phyloP scores from a whole-genome alignment of 2,888 invertebrate species.

The Cacoxenus indagator region DNA sequence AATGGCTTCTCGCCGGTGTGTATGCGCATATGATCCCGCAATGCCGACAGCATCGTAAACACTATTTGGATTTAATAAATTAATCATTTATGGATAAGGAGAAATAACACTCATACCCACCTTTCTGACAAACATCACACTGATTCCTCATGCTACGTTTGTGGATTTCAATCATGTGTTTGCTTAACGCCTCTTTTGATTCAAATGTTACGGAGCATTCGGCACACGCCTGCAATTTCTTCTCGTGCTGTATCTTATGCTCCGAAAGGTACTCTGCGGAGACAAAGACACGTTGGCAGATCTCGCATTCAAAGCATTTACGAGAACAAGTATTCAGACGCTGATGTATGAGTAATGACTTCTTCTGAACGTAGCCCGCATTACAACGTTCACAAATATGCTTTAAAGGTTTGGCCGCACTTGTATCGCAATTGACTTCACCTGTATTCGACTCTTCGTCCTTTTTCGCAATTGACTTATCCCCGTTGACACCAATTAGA shows the following conservation, averaged over 20 bases:
- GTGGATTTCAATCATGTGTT: slow-evolving; percentile 72
- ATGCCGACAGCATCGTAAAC: slow-evolving; percentile 73
- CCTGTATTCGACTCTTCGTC: not conserved
- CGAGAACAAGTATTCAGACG: slow-evolving; percentile 71
- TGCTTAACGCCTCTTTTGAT: slow-evolving; percentile 70
- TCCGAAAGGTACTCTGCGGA: slow-evolving; percentile 73
- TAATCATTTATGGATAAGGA: not conserved
- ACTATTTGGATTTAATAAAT: slow-evolving; percentile 53
- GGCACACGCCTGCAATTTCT: slow-evolving; percentile 56
- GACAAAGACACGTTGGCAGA: slow-evolving; percentile 73
- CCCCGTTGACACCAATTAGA: not conserved
- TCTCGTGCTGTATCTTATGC: slow-evolving; percentile 70
- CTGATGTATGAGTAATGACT: slow-evolving; percentile 62
- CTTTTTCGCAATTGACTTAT: not conserved
- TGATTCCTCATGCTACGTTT: slow-evolving; percentile 72
- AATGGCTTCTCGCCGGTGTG: slow-evolving; percentile 76
- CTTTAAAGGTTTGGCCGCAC: slow-evolving; percentile 31
- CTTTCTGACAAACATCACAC: slow-evolving; percentile 69
- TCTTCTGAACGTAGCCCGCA: slow-evolving; percentile 65
- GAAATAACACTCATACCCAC: slow-evolving; percentile 37
- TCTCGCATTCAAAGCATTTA: slow-evolving; percentile 71
- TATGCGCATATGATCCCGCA: slow-evolving; percentile 74
- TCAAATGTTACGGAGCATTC: slow-evolving; percentile 71
- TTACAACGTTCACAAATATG: slow-evolving; percentile 64
- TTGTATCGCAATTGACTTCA: not conserved